Evolutionary conservation across 2,113 vertebrate species (phyloP), one percentile per base, ranked within the genome.

Genomic region (Rana temporaria): DNA sequence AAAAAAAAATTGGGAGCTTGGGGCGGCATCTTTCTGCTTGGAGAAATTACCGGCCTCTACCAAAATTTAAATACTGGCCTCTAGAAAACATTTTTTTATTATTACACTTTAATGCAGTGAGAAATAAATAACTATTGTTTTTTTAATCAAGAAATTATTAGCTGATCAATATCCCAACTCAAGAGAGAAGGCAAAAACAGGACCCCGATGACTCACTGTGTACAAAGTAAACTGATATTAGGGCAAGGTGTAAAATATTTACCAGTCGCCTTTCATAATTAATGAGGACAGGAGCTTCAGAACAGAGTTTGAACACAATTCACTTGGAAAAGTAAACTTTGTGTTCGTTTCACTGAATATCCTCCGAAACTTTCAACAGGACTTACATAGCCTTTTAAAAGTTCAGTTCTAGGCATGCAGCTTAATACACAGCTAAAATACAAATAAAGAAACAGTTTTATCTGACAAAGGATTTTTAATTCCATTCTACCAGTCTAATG

Each of bases 241-340:
- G 24, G 30, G 62, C 22, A 76, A 24, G 62, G 34, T 60, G 64
- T 83, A 76, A 75, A 83, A 83, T 83, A 83, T 83, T 83, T 83
- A 83, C 63, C 53, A 76, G 63, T 4, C 59, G 32, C 15, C 20
- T 60, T 83, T 20, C 34, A 83, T 83, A 52, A 83, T 83, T 83
- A 76, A 83, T 83, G 72, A 83, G 16, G 71, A 26, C 34, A 56
- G 60, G 60, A 82, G 71, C 80, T 24, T 22, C 71, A 52, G 78
- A 67, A 52, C 78, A 30, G 20, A 62, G 55, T 70, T 52, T 57
- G 52, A 68, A 68, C 64, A 34, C 34, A 48, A 64, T 64, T 73
- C 18, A 48, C 53, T 73, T 72, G 34, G 79, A 64, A 22, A 81
- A 56, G 42, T 14, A 65, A 81, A 73, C 26, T 56, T 18, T 59